Percentiles rank a stretch among this genome's conserved stretches.
phyloP scores from a whole-genome alignment of 2,888 invertebrate genomes.

The Dichetophora obliterata region DNA sequence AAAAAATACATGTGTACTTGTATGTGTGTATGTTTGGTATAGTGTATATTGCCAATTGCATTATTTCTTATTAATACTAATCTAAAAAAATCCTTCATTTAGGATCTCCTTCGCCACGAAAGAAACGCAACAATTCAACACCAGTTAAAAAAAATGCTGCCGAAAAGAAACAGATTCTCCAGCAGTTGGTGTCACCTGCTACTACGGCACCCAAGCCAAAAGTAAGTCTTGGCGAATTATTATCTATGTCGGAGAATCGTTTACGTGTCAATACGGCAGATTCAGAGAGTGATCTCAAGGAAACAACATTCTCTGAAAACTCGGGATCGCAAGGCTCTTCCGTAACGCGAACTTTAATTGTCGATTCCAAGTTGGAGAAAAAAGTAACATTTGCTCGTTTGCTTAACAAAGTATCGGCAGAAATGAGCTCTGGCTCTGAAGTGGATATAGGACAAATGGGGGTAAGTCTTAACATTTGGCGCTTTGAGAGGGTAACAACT shows the following conservation, averaged over 20 bases:
- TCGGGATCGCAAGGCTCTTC: constrained; percentile 70
- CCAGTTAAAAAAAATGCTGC: constrained; percentile 82
- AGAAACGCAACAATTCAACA: constrained; percentile 84
- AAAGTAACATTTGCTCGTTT: constrained; percentile 84
- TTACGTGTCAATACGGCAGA: constrained; percentile 72
- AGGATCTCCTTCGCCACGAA: constrained; percentile 84
- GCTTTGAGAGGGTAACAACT: background rate
- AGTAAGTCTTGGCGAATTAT: constrained; percentile 79
- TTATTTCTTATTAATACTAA: background rate
- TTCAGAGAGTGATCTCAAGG: constrained; percentile 72
- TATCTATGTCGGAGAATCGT: constrained; percentile 78
- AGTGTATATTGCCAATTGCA: background rate
- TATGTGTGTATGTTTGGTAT: constrained; percentile 22
- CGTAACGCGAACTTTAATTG: constrained; percentile 71
- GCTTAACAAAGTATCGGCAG: constrained; percentile 81
- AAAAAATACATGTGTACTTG: background rate
- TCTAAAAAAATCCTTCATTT: constrained; percentile 42
- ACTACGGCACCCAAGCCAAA: constrained; percentile 71
- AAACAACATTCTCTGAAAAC: constrained; percentile 75
- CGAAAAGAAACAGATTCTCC: constrained; percentile 84
- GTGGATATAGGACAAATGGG: constrained; percentile 71
- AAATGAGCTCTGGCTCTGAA: constrained; percentile 83
- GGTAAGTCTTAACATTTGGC: constrained; percentile 40
- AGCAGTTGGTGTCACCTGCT: constrained; percentile 81
- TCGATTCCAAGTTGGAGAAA: constrained; percentile 81